These are phyloP conservation scores for Chionis minor DNA, from an alignment of 2,113 vertebrate species.

Conservation along the genomic window DNA sequence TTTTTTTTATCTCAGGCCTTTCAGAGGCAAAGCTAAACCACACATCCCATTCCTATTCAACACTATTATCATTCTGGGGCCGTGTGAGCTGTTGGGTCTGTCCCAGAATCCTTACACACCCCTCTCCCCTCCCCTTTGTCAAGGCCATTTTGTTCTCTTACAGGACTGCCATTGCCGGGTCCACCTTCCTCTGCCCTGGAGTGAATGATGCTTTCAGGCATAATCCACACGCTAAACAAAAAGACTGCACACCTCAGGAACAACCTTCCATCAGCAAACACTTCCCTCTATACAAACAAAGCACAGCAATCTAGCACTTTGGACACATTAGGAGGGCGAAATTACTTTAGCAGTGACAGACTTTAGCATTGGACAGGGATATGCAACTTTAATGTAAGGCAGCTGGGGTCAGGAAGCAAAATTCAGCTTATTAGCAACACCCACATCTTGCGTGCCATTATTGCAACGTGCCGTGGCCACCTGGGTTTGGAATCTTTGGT, in stretches of 20 bases:
- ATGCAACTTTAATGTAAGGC: rapidly evolving
- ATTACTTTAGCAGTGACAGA: not conserved
- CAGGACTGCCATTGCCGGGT: not conserved
- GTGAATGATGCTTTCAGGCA: not conserved
- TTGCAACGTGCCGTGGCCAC: not conserved
- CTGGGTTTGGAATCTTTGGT: not conserved
- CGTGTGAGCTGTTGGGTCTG: not conserved
- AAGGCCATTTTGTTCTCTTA: not conserved
- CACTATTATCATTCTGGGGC: not conserved
- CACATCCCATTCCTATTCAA: not conserved
- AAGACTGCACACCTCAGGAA: not conserved
- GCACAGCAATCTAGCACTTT: not conserved
- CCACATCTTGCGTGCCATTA: not conserved
- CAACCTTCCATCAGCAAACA: not conserved
- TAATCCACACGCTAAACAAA: not conserved
- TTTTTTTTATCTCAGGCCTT: not conserved
- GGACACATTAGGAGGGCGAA: not conserved
- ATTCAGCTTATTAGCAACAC: not conserved
- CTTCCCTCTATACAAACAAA: not conserved
- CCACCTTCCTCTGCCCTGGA: not conserved
- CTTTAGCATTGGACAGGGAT: not conserved
- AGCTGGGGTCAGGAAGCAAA: not conserved
- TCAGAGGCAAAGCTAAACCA: not conserved
- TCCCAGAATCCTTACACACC: not conserved
- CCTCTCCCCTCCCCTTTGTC: not conserved